Evolutionary conservation across 2,888 invertebrate genomes (phyloP).

Genomic region (Molanna angustata): DNA sequence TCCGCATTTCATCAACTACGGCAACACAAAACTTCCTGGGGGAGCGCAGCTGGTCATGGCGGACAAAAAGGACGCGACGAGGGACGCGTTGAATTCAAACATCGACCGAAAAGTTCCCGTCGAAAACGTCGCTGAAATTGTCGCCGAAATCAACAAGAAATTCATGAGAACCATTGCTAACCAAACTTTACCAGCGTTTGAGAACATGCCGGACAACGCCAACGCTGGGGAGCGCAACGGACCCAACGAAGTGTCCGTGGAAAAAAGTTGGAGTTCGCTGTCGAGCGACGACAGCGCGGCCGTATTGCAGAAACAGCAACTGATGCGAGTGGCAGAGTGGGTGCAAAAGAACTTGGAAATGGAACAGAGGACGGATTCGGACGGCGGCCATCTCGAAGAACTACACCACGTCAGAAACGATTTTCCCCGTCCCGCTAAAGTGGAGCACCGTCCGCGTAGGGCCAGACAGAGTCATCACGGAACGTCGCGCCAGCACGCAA

Average conservation of each 20-base stretch:
- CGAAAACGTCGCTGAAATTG: constrained; percentile 39
- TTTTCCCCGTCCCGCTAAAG: constrained; percentile 30
- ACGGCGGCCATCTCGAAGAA: constrained; percentile 27
- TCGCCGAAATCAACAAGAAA: constrained; percentile 30
- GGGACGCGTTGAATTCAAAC: constrained; percentile 35
- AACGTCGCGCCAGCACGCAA: constrained; percentile 3
- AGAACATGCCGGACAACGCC: constrained; percentile 2
- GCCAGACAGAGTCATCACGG: constrained; percentile 24
- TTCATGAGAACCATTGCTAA: constrained; percentile 22
- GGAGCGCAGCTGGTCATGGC: constrained; percentile 41
- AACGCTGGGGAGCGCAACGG: constrained; percentile 26
- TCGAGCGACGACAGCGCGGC: constrained; percentile 56
- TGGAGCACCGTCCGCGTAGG: constrained; percentile 24
- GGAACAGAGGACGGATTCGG: constrained; percentile 48
- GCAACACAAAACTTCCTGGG: constrained; percentile 52
- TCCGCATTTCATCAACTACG: constrained; percentile 49
- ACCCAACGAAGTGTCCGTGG: constrained; percentile 33
- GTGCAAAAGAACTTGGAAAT: constrained; percentile 63
- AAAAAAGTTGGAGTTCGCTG: constrained; percentile 53
- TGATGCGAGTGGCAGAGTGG: constrained; percentile 75
- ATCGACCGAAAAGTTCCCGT: constrained; percentile 44
- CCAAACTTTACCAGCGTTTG: constrained; percentile 23
- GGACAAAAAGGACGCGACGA: constrained; percentile 33
- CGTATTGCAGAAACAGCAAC: constrained; percentile 59
- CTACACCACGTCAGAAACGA: constrained; percentile 31